These are phyloP conservation scores for Xiphydria camelus DNA, from an alignment of 2,888 invertebrate species.

Conservation along the genomic window DNA sequence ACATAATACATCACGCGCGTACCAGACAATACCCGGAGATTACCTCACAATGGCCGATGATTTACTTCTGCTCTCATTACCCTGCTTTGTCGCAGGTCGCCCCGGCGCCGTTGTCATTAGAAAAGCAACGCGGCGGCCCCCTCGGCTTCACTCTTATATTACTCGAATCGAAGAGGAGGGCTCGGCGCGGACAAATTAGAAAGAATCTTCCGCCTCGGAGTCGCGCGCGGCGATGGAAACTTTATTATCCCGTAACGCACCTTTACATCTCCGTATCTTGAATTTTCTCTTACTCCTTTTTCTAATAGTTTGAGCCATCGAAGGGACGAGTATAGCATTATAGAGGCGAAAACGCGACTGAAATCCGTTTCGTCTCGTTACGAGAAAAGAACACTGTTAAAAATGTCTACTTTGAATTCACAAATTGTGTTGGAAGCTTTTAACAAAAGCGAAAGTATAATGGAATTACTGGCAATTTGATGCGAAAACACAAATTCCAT, in stretches of 20 bases:
- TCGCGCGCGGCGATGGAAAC: slow-evolving; percentile 39
- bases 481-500: too few species aligned
- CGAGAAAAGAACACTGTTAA: too few species aligned
- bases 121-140: slow-evolving; percentile 56
- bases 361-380: too few species aligned
- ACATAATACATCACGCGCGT: slow-evolving; percentile 55
- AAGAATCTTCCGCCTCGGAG: slow-evolving; percentile 47
- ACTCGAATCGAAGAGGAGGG: slow-evolving; percentile 38
- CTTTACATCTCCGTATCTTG: slow-evolving; percentile 21
- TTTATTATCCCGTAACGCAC: slow-evolving; percentile 42
- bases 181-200: slow-evolving; percentile 51
- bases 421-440: too few species aligned
- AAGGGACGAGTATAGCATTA: too few species aligned
- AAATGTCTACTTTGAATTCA: too few species aligned
- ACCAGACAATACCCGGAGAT: slow-evolving; percentile 55
- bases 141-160: slow-evolving; percentile 49
- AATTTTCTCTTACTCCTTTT: too few species aligned
- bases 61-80: slow-evolving; percentile 58
- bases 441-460: too few species aligned
- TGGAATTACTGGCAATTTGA: too few species aligned
- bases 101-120: slow-evolving; percentile 54
- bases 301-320: too few species aligned
- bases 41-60: slow-evolving; percentile 57
- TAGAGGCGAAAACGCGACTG: too few species aligned
- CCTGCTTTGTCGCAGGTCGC: slow-evolving; percentile 53